These are phyloP conservation scores for Crocallis elinguaria DNA, from an alignment of 2,888 invertebrate genomes.

Conservation along the genomic window DNA sequence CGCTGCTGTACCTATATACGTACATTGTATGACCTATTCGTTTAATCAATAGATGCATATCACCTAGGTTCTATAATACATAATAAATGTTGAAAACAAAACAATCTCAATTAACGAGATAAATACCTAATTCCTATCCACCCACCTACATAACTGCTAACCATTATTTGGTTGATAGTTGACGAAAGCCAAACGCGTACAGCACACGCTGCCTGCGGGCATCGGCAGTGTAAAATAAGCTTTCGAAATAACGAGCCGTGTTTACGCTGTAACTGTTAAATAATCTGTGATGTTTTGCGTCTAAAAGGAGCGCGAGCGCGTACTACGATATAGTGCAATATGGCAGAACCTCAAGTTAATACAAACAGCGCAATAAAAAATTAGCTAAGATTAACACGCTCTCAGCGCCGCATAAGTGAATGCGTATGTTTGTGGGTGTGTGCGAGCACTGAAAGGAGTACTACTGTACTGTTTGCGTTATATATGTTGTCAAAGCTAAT, in stretches of 20 bases:
- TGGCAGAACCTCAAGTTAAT: neutral
- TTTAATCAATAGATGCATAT: too few relatives aligned
- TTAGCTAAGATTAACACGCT: neutral
- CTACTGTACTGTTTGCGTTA: neutral
- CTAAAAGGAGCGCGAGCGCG: conserved; percentile 56
- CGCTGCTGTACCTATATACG: too few relatives aligned
- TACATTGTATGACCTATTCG: too few relatives aligned
- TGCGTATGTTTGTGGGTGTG: neutral
- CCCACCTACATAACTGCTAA: conserved; percentile 8
- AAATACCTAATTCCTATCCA: conserved; percentile 20
- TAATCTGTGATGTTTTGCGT: conserved; percentile 15
- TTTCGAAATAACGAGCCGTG: conserved; percentile 71
- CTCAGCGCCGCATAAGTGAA: neutral
- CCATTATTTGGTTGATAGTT: conserved; percentile 20
- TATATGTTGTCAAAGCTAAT: conserved; percentile 41
- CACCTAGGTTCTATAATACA: too few relatives aligned
- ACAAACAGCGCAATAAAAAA: neutral
- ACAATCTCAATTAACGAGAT: conserved; percentile 11
- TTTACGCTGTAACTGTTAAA: conserved; percentile 40
- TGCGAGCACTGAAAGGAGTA: too few relatives aligned
- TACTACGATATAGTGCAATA: neutral
- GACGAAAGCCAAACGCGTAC: conserved; percentile 37
- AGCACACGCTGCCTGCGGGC: conserved; percentile 49
- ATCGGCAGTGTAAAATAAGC: conserved; percentile 60
- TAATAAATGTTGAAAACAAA: neutral